Base-by-base conservation (phyloP, 2,113 vertebrate genomes). In the Lota lota region DNA sequence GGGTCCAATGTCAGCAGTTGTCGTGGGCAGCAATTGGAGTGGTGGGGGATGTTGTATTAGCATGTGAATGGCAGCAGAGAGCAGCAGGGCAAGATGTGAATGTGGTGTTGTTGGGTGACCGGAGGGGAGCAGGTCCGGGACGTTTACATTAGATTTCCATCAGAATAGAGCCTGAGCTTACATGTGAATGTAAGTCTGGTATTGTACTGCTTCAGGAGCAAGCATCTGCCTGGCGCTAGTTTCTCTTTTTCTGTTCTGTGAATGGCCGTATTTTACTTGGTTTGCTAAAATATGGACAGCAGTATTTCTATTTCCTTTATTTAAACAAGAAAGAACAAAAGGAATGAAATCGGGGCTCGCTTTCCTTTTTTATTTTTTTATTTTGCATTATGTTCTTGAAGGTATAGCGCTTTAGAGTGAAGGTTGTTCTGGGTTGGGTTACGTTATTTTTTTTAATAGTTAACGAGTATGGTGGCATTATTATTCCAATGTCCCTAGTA, bases 121-220 rank as follows among this genome's bases (percentile, higher is more conserved):
- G 70, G 68, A 70, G 73, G 70, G 72, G 67, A 62, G 68, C 61
- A 73, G 66, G 56, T 81, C 73, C 80, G 69, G 64, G 72, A 76
- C 59, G 64, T 81, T 79, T 86, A 86, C 84, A 82, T 80, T 78
- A 77, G 61, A 77, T 86, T 80, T 83, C 72, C 84, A 83, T 86
- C 67, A 78, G 64, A 84, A 86, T 78, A 63, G 69, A 67, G 67
- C 65, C 73, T 2, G 40, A 47, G 51, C 11, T 66, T 69, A 36
- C 8, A 50, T 16, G 66, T 79, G 68, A 76, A 61, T 59, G 53
- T 47, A 24, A 61, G 71, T 70, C 54, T 66, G 47, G 54, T 19
- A 61, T 80, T 71, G 80, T 53, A 36, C 16, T 11, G n/a, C 16
- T 76, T 75, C 16, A 62, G n/a, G 28, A 18, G 24, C 22, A 56